phyloP scores from a whole-genome alignment of 2,797 vertebrate species.

The Acanthurus lineatus region DNA sequence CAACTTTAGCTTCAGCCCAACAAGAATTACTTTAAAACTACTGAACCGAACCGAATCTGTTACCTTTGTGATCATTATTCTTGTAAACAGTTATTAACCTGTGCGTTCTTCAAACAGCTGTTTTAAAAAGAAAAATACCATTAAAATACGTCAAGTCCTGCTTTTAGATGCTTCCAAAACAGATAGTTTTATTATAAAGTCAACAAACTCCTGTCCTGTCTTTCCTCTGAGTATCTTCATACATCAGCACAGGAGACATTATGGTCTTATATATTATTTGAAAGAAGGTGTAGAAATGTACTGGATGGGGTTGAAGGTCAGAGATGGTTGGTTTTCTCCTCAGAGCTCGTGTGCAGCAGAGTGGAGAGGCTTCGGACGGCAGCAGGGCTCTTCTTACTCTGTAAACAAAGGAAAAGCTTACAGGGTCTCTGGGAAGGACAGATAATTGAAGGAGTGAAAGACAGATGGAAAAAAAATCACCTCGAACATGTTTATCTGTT shows the following conservation, averaged over 20 bases:
- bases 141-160: no score
- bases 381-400: neutral
- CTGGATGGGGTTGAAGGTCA: neutral
- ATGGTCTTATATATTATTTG: neutral
- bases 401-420: neutral
- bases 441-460: slow-evolving; percentile 26
- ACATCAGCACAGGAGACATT: neutral
- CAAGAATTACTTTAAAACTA: no score
- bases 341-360: neutral
- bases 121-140: no score
- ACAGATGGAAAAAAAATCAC: slow-evolving; percentile 13
- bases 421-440: slow-evolving; percentile 12
- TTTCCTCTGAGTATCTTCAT: neutral
- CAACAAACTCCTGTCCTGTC: neutral
- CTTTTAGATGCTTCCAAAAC: no score
- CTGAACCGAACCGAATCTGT: no score
- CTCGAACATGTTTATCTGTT: slow-evolving; percentile 18
- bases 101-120: no score
- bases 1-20: no score
- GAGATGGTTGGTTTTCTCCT: neutral
- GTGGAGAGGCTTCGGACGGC: neutral
- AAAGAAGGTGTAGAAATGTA: neutral
- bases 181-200: no score
- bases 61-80: no score
- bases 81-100: no score